Percentiles rank a stretch among this genome's conserved stretches.
Evolutionary conservation across 2,888 invertebrate genomes (phyloP).

Genomic region (Thera obeliscata): DNA sequence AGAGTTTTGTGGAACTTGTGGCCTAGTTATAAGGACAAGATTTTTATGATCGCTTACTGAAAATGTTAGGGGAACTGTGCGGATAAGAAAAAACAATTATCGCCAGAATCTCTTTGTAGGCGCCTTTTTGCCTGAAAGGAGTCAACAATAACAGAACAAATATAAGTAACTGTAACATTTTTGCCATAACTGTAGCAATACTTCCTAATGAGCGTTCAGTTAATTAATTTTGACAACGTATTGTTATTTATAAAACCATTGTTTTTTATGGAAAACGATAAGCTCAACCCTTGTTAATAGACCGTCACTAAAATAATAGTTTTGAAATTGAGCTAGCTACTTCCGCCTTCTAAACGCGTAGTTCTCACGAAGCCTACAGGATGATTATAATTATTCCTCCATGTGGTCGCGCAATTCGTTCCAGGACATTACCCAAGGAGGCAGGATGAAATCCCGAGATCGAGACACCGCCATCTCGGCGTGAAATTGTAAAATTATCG

Average conservation of each 20-base stretch:
- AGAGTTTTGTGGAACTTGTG: constrained; percentile 74
- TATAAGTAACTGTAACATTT: constrained; percentile 48
- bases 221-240: constrained; percentile 14
- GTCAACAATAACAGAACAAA: constrained; percentile 43
- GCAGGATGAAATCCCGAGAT: constrained; percentile 67
- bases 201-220: constrained; percentile 32
- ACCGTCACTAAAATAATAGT: constrained; percentile 32
- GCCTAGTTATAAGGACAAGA: constrained; percentile 64
- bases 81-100: constrained; percentile 63
- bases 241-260: constrained; percentile 3
- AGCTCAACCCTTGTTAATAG: constrained; percentile 15
- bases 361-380: constrained; percentile 69
- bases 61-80: constrained; percentile 53
- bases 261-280: constrained; percentile 18
- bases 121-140: constrained; percentile 39
- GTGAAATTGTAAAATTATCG: constrained; percentile 82
- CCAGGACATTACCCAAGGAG: constrained; percentile 72
- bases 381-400: constrained; percentile 78
- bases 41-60: constrained; percentile 66
- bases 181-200: constrained; percentile 46
- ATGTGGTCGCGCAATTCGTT: constrained; percentile 75
- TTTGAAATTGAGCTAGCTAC: constrained; percentile 36
- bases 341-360: constrained; percentile 55
- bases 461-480: constrained; percentile 73
- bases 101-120: constrained; percentile 47